phyloP scores from a whole-genome alignment of 2,113 vertebrate genomes.

The Zosterops japonicus region DNA sequence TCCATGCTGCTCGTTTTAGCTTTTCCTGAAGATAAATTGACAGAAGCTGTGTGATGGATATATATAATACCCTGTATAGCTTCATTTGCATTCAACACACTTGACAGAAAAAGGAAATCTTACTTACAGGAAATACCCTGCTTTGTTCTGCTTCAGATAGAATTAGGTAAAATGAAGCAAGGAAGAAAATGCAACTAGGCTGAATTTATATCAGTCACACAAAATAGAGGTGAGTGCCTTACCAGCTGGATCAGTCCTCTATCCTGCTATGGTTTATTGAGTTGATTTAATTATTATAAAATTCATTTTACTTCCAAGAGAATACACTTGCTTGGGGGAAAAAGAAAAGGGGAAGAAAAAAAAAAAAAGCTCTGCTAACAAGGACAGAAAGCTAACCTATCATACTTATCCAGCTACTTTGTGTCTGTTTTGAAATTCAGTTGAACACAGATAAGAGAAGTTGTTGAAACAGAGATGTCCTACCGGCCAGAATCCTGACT shows the following conservation, averaged over 20 bases:
- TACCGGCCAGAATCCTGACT: background rate
- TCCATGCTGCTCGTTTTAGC: background rate
- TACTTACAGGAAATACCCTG: background rate
- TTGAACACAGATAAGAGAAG: background rate
- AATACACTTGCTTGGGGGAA: rapidly evolving
- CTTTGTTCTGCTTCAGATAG: background rate
- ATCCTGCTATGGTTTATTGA: rapidly evolving
- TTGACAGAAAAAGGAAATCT: background rate
- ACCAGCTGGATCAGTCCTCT: background rate
- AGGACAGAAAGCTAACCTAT: background rate
- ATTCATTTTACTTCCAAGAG: background rate
- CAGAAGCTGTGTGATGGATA: background rate
- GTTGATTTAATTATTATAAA: background rate
- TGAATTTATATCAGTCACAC: background rate
- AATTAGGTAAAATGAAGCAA: background rate
- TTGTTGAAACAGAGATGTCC: background rate
- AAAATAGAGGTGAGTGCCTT: background rate
- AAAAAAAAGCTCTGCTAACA: rapidly evolving
- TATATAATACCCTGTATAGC: background rate
- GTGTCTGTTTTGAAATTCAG: background rate
- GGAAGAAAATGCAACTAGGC: background rate
- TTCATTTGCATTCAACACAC: background rate
- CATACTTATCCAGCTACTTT: background rate
- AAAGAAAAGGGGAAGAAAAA: too few species aligned
- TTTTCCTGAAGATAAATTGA: background rate